Percentiles rank a stretch among this genome's conserved stretches.
These are phyloP conservation scores for Muraenolepis orangiensis DNA, from an alignment of 2,797 vertebrate genomes.

Conservation along the genomic window DNA sequence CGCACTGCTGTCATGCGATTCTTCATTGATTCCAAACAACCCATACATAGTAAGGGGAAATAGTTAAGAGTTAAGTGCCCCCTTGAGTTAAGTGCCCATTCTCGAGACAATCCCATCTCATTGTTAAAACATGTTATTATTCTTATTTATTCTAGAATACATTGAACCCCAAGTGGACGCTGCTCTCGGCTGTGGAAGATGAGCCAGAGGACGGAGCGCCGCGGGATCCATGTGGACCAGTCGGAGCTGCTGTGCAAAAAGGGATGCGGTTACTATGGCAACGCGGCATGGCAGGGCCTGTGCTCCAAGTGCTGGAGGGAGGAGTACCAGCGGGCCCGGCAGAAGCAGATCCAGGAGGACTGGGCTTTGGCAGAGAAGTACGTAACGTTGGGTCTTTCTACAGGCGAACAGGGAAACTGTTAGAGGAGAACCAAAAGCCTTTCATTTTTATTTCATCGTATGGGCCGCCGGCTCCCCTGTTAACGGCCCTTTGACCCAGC, in stretches of 20 bases:
- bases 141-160: not conserved
- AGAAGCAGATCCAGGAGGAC: conserved; percentile 97
- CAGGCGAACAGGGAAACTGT: not conserved
- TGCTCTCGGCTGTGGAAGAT: conserved; percentile 69
- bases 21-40: not conserved
- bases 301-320: conserved; percentile 99
- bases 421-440: not conserved
- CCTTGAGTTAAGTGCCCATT: not conserved
- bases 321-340: conserved; percentile 91
- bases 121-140: not conserved
- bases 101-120: not conserved
- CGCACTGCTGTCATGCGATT: not conserved
- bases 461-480: no score
- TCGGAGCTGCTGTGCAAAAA: conserved; percentile 97
- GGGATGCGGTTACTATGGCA: conserved; percentile 97
- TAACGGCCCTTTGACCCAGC: no score
- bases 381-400: conserved; percentile 24
- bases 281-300: conserved; percentile 93
- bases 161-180: not conserved
- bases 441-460: no score
- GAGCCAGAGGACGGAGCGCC: conserved; percentile 89
- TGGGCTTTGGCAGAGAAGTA: conserved; percentile 96
- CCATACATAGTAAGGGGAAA: not conserved
- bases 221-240: conserved; percentile 96
- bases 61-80: no score